These are phyloP conservation scores for Sebastolobus altivelis DNA, from an alignment of 2,797 vertebrate species.

Conservation along the genomic window DNA sequence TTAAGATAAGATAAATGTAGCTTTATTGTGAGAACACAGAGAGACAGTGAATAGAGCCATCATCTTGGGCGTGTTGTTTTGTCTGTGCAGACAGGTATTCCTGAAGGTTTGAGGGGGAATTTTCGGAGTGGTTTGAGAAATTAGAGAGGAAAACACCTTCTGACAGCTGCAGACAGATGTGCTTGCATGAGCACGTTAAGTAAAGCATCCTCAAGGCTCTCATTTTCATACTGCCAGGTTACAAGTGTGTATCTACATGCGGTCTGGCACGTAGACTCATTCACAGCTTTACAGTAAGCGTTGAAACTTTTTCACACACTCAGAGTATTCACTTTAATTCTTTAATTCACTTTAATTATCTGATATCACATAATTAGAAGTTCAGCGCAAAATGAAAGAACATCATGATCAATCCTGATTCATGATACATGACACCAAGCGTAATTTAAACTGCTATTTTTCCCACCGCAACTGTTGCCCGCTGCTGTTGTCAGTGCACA, in stretches of 20 bases:
- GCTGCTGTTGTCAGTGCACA: slow-evolving; percentile 12
- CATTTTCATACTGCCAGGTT: slow-evolving; percentile 15
- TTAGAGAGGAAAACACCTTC: slow-evolving; percentile 30
- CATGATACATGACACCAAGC: neutral
- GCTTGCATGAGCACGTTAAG: neutral
- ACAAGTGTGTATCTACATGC: slow-evolving; percentile 6
- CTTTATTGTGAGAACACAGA: neutral
- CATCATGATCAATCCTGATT: neutral
- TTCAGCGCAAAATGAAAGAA: neutral
- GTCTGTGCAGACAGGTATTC: neutral
- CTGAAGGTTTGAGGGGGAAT: neutral
- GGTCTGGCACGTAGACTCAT: slow-evolving; percentile 1
- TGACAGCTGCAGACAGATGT: slow-evolving; percentile 18
- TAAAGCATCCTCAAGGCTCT: slow-evolving; percentile 14
- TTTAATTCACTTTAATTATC: neutral
- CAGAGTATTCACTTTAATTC: neutral
- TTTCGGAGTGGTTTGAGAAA: slow-evolving; percentile 5
- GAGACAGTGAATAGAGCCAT: neutral
- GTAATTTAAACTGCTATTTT: neutral
- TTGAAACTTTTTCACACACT: neutral
- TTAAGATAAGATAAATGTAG: neutral
- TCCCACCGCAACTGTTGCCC: neutral
- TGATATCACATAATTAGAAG: slow-evolving; percentile 3
- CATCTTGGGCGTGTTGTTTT: slow-evolving; percentile 2
- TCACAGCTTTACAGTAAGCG: slow-evolving; percentile 10